phyloP scores from a whole-genome alignment of 53 echinoderm and acorn worm species.

The Paelopatides confundens region DNA sequence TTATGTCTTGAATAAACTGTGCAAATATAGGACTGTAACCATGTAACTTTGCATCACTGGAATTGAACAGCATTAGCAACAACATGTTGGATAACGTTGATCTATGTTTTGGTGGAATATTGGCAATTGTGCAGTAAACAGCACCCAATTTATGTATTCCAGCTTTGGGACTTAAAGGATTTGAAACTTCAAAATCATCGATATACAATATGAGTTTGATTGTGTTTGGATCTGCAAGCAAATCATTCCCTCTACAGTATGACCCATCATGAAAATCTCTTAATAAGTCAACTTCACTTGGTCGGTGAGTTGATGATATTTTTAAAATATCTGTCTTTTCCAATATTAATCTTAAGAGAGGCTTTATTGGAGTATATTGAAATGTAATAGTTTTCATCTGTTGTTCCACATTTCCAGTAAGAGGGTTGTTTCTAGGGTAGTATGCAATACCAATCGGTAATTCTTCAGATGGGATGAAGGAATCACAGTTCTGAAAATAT shows the following conservation, averaged over 20 bases:
- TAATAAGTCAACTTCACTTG: constrained; percentile 32
- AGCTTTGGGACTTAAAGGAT: constrained; percentile 57
- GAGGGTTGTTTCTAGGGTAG: constrained; percentile 13
- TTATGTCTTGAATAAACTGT: constrained; percentile 58
- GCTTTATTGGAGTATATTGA: constrained; percentile 61
- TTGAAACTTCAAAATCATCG: constrained; percentile 16
- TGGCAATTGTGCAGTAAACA: constrained; percentile 54
- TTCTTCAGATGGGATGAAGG: background rate
- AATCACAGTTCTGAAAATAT: background rate
- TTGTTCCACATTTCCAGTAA: constrained; percentile 57
- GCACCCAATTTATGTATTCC: constrained; percentile 66
- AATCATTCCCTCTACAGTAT: background rate
- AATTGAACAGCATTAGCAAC: constrained; percentile 49
- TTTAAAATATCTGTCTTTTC: constrained; percentile 8
- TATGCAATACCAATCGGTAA: background rate
- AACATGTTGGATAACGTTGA: constrained; percentile 57
- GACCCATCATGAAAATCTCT: constrained; percentile 17
- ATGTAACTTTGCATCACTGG: constrained; percentile 49
- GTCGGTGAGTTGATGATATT: background rate
- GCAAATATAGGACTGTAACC: constrained; percentile 52
- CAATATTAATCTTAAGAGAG: background rate
- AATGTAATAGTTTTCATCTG: constrained; percentile 51
- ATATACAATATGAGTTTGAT: too few relatives aligned
- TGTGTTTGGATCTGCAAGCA: background rate
- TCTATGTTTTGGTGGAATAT: constrained; percentile 53